These are phyloP conservation scores for Grammomys dolichurus DNA, from an alignment of 2,113 vertebrate genomes.

Conservation along the genomic window DNA sequence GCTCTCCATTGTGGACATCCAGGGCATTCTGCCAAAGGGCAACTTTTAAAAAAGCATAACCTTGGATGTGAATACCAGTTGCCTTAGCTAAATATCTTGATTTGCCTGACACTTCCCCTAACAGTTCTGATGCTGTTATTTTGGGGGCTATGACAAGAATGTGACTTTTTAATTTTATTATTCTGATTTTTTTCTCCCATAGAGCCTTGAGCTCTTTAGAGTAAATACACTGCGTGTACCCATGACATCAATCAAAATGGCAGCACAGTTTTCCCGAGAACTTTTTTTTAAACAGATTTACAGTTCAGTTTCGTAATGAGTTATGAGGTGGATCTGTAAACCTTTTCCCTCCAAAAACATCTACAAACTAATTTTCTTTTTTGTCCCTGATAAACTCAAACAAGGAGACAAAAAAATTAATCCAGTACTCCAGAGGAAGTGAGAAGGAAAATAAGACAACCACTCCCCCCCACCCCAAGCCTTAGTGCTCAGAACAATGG, in stretches of 20 bases:
- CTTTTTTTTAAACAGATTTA: constrained; percentile 51
- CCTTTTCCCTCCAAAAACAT: not conserved
- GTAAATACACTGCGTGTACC: not conserved
- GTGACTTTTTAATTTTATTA: not conserved
- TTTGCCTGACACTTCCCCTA: not conserved
- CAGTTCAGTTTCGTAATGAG: not conserved
- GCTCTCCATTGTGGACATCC: not conserved
- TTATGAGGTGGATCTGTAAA: constrained; percentile 11
- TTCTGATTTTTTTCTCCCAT: not conserved
- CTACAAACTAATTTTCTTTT: not conserved
- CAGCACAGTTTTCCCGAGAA: not conserved
- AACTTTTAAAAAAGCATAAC: not conserved
- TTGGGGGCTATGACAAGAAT: not conserved
- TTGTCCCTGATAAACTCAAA: constrained; percentile 8
- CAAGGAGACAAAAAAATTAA: not conserved
- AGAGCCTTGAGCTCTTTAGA: constrained; percentile 26
- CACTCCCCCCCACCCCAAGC: not conserved
- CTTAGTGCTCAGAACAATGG: not conserved
- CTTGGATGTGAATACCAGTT: not conserved
- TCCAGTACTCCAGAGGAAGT: not conserved
- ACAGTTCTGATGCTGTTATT: not conserved
- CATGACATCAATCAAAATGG: constrained; percentile 51
- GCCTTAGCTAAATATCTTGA: not conserved
- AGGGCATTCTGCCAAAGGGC: not conserved
- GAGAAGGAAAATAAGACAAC: not conserved